These are phyloP conservation scores for Polietes domitor DNA, from an alignment of 2,888 invertebrate species.

Conservation along the genomic window DNA sequence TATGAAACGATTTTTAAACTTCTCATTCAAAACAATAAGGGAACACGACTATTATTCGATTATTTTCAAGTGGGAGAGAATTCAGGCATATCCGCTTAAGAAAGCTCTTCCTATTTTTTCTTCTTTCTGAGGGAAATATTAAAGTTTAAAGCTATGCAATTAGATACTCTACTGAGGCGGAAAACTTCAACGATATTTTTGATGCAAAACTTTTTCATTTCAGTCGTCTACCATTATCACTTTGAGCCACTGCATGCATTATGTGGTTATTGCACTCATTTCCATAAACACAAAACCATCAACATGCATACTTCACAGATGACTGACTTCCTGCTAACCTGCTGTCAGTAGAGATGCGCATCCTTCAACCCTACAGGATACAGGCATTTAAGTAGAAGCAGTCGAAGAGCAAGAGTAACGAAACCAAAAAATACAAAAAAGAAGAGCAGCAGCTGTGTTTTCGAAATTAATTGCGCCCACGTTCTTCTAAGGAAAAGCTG, in stretches of 20 bases:
- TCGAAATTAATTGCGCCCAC: constrained; percentile 16
- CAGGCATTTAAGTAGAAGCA: not conserved
- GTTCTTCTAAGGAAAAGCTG: not conserved
- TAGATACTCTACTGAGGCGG: too few species aligned
- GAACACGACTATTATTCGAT: too few species aligned
- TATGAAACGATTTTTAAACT: too few species aligned
- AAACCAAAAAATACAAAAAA: not conserved
- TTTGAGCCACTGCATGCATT: not conserved
- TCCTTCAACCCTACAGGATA: not conserved
- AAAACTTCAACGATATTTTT: too few species aligned
- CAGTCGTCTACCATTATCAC: not conserved
- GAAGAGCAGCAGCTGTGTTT: constrained; percentile 3
- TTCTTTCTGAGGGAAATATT: too few species aligned
- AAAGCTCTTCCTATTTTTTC: too few species aligned
- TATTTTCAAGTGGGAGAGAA: too few species aligned
- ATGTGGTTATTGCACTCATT: constrained; percentile 58
- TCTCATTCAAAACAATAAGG: too few species aligned
- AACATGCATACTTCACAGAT: not conserved
- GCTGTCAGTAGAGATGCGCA: not conserved
- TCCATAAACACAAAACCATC: constrained; percentile 43
- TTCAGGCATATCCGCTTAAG: too few species aligned
- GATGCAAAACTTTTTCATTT: too few species aligned
- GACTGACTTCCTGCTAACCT: not conserved
- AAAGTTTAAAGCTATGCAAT: too few species aligned
- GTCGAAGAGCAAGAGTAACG: not conserved